A percentile compares a stretch with the other conserved stretches of the same genome.
Evolutionary conservation across 2,113 vertebrate genomes (phyloP).

Genomic region (Carassius gibelio): DNA sequence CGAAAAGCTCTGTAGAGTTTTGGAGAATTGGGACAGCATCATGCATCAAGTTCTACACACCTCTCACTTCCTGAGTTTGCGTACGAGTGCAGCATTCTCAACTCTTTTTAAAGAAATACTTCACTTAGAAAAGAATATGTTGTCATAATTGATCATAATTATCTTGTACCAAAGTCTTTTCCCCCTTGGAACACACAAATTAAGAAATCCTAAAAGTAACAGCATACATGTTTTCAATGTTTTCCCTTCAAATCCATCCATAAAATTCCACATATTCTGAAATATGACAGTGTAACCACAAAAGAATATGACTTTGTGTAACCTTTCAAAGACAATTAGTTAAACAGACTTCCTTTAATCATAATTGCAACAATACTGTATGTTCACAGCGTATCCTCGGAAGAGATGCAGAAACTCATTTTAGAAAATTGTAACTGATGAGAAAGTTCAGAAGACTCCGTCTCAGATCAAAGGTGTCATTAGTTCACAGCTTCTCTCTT

Average conservation of each 20-base stretch:
- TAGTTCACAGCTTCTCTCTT: constrained; percentile 21
- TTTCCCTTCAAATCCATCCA: no score
- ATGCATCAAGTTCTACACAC: not conserved
- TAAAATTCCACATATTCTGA: no score
- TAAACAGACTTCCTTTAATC: not conserved
- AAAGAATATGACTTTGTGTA: not conserved
- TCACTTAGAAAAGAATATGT: not conserved
- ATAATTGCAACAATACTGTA: not conserved
- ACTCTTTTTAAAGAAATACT: not conserved
- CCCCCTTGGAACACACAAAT: no score
- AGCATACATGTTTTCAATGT: no score
- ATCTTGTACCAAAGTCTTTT: no score
- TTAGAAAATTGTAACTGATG: not conserved
- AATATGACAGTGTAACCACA: no score
- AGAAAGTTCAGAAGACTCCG: not conserved
- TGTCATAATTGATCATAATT: not conserved
- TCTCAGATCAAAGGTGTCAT: constrained; percentile 31
- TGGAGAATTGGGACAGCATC: not conserved
- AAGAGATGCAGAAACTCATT: not conserved
- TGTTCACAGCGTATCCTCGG: not conserved
- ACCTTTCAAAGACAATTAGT: not conserved
- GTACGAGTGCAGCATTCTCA: no score
- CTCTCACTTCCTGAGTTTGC: not conserved
- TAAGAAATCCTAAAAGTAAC: no score
- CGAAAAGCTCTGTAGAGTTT: not conserved